Conservation (phyloP, 2,113 vertebrate genomes). For the Odontesthes bonariensis region DNA sequence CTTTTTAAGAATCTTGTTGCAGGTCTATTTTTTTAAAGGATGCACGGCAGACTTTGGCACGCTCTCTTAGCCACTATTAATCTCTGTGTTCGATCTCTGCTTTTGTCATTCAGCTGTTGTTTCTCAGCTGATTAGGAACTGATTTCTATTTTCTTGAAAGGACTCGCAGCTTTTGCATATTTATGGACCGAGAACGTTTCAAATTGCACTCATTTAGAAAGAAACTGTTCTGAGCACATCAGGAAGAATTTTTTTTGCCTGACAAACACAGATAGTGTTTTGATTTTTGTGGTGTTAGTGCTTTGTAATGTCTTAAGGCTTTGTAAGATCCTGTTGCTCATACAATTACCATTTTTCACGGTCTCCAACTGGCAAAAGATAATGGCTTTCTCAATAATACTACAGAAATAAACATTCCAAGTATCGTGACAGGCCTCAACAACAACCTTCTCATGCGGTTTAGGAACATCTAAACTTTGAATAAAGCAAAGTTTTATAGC, state of each 20-base stretch:
- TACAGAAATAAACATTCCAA: background rate
- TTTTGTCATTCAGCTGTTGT: slow-evolving; percentile 34
- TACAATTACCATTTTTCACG: background rate
- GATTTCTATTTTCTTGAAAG: slow-evolving; percentile 9
- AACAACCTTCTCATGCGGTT: too few species aligned
- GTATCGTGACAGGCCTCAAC: background rate
- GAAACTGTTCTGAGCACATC: background rate
- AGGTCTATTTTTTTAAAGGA: slow-evolving; percentile 29
- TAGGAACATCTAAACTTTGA: too few species aligned
- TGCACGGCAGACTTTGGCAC: background rate
- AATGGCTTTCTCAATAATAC: background rate
- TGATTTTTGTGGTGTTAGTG: background rate
- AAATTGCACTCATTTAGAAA: background rate
- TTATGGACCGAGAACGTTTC: background rate
- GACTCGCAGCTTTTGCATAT: slow-evolving; percentile 3
- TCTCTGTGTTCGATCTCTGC: slow-evolving; percentile 41
- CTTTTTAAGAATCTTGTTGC: background rate
- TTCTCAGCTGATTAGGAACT: slow-evolving; percentile 16
- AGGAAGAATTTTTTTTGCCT: background rate
- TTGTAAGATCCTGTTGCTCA: background rate
- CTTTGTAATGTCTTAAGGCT: background rate
- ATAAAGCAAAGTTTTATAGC: too few species aligned
- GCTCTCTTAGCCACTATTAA: slow-evolving; percentile 9
- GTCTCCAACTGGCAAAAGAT: background rate
- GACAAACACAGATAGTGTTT: too few species aligned